phyloP scores from a whole-genome alignment of 2,113 vertebrate genomes.

The Martes martes region DNA sequence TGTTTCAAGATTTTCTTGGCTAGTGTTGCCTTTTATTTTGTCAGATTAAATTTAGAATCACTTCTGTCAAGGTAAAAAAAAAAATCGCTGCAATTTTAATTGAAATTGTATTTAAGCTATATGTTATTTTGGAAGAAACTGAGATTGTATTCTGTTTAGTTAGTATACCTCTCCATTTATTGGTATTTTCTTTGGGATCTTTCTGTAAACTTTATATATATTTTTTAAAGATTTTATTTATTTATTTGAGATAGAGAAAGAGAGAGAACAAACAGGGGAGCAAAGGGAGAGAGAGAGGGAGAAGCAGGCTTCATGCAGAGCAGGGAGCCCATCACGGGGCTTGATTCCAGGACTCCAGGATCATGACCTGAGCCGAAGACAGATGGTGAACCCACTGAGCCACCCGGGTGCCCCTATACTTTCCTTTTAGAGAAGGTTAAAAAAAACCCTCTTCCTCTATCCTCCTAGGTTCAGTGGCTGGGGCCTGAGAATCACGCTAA shows the following conservation, averaged over 20 bases:
- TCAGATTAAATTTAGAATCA: constrained; percentile 31
- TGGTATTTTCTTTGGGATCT: not conserved
- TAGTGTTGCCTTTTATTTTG: not conserved
- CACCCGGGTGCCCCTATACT: not conserved
- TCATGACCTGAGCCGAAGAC: not conserved
- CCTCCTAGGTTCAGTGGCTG: not conserved
- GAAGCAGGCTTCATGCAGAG: not conserved
- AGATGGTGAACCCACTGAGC: not conserved
- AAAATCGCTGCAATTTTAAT: not conserved
- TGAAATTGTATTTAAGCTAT: not conserved
- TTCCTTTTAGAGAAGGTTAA: not conserved
- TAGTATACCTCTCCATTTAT: not conserved
- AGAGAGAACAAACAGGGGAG: not conserved
- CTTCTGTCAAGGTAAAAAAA: not conserved
- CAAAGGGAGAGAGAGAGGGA: not conserved
- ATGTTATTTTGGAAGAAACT: not conserved
- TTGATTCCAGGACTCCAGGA: not conserved
- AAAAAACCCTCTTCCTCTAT: not conserved
- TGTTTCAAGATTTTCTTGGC: not conserved
- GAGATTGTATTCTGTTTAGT: not conserved
- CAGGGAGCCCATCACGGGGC: not conserved
- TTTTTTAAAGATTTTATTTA: not conserved
- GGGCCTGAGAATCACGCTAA: not conserved
- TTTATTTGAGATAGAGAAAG: not conserved
- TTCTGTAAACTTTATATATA: not conserved